Evolutionary conservation across 2,797 vertebrate species (phyloP), one percentile per base, ranked within the genome.

Genomic region (Sebastes trivittatus): DNA sequence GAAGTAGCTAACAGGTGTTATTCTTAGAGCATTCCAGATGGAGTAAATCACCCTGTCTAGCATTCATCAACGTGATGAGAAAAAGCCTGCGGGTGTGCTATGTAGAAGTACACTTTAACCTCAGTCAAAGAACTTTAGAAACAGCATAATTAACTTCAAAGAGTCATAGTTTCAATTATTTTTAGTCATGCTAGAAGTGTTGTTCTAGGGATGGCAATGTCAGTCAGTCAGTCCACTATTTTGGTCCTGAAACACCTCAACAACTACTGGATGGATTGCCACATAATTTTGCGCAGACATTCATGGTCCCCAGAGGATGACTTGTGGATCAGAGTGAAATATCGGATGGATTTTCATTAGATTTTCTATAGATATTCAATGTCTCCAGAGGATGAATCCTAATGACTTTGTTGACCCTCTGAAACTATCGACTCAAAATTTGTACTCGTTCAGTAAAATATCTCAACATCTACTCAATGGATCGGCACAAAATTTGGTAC

Each of bases 11-110:
- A 60, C 80, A 81, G 77, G 70, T 81, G 68, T 88, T 83, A 16
- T 72, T 46, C 54, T 73, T 34, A 18, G 56, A 80, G 14, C 36
- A 23, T 36, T 78, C 63, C 83, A 86, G 68, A 62, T 54, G 49
- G 63, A 82, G 49, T 71, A 74, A 77, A 74, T 89, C 70, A 75
- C 6, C 32, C 72, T 68, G 64, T 72, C 11, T 8, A 65, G 66
- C 65, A 32, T 82, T 79, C 69, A 78, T 88, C 80, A 66, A 7
- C 2, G 16, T 69, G 64, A 73, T 22, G 29, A n/a, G 75, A 59
- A 60, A 69, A 62, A 14, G 79, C 85, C 84, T 34, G 55, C 27
- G 63, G 82, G 30, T 11, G 62, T 32, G 30, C n/a, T 65, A 54
- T 56, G 34, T 18, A 49, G 5, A 58, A 60, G 55, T 22, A 69